Evolutionary conservation across 2,888 invertebrate species (phyloP), one percentile per base, ranked within the genome.

Genomic region (Gandaritis pyraliata): DNA sequence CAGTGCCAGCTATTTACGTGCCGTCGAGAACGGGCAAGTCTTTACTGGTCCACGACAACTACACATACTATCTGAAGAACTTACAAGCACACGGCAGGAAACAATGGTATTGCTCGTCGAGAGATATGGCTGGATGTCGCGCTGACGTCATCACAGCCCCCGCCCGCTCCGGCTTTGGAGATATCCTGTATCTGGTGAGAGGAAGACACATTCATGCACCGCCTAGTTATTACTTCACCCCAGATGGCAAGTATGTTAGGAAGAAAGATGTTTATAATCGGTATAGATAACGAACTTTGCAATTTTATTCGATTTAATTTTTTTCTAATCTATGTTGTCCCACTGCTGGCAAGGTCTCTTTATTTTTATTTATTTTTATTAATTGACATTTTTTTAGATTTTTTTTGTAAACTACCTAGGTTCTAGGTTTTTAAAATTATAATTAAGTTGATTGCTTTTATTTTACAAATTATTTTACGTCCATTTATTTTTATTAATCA

Each of bases 61-160:
- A 91, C 76, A 91, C 91, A 15, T 92, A 88, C 84, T 91, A 91
- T 77, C 71, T 91, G 85, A 91, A 92, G 86, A 91, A 92, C 70
- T 76, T 87, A 57, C 91, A 91, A 72, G 89, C 91, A 41, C 89
- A 90, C 65, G 91, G 90, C 0, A 80, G 91, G 63, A 90, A 90
- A 82, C 92, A 91, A 80, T 92, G 92, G 92, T 91, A 91, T 79
- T 92, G 92, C 72, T 91, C 91, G 29, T 90, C 91, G 50, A 75
- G 91, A 15, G 91, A 91, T 72, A 92, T 91, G 91, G 90, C 91
- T 5, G 91, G 91, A 33, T 92, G 91, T 68, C 85, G 91, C 12
- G 91, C 92, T 29, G 91, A 91, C 78, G 87, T 91, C 72, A 90
- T 91, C 80, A 91, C 91, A 29, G 91, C 91, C 5, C 91, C 90